Evolutionary conservation across 2,888 invertebrate species (phyloP), one percentile per base, ranked within the genome.

Genomic region (Drosophila borborema): DNA sequence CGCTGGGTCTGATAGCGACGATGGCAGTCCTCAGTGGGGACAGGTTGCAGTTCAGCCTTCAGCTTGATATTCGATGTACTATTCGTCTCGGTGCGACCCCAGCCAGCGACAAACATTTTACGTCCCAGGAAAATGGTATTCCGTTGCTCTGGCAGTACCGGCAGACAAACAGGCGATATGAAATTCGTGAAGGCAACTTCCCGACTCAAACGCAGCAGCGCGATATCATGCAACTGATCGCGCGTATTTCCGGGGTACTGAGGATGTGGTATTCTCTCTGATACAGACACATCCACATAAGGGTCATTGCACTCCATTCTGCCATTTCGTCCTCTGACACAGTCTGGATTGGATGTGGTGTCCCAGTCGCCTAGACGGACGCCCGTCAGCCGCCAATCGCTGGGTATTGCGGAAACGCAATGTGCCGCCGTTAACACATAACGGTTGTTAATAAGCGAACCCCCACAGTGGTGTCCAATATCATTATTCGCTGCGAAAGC

Each of bases 371-470:
- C 93, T 8, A 93, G 72, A 28, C 93, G 92, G 28, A 92, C 90
- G 0, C 86, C 88, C 1, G 80, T 73, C 14, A 96, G 84, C 73
- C 91, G 94, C 96, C 96, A 96, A n/a, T 92, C 93, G 4, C 82
- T 79, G 0, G 96, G 96, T 18, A 96, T 91, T 67, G 95, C 95
- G 77, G 94, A 94, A n/a, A 96, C 93, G 83, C 97, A 97, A 90
- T 97, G 97, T 0, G 95, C 96, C 0, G 97, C 97, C 0, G 97
- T 97, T 60, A 97, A 79, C 0, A 97, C 95, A 89, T 97, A 97
- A 77, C 94, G 94, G 1, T 89, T 83, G 55, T 90, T 92, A 61
- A 97, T 96, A 41, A 97, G 92, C 0, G 95, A 96, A 0, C 96
- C 97, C 0, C 96, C 97, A 83, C 97, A 97, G 80, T 96, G 95